Conservation (phyloP, 2,113 vertebrate species). For the Podarcis muralis region DNA sequence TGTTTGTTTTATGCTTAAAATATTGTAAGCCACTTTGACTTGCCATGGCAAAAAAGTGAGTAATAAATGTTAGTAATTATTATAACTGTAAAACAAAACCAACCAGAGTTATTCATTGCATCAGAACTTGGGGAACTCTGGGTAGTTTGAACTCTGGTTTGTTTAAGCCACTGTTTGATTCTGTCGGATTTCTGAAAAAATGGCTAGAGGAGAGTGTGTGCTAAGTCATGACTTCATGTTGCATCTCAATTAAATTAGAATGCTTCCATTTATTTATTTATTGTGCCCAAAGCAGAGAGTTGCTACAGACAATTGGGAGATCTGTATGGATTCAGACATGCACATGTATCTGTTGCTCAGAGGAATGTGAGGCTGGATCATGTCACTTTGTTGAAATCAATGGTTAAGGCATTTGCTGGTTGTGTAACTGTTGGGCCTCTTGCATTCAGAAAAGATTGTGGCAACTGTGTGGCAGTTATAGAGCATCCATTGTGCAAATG, state of each 20-base stretch:
- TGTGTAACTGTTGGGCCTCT: neutral
- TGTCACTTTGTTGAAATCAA: neutral
- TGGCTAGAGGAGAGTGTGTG: too few species aligned
- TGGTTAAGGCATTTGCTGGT: neutral
- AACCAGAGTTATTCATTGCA: too few species aligned
- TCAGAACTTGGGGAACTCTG: too few species aligned
- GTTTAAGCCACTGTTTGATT: too few species aligned
- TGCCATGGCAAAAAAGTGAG: too few species aligned
- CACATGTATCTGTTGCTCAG: neutral
- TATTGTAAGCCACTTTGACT: too few species aligned
- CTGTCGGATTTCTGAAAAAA: too few species aligned
- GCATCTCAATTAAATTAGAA: neutral
- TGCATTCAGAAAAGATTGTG: neutral
- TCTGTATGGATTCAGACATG: neutral
- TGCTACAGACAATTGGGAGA: neutral
- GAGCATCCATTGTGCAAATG: neutral
- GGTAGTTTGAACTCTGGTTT: too few species aligned
- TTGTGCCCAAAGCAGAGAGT: too few species aligned
- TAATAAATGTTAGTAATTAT: too few species aligned
- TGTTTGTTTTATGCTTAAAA: too few species aligned
- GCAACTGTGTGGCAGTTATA: accelerated
- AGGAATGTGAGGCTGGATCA: neutral
- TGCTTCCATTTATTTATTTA: neutral
- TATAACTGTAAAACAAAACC: too few species aligned
- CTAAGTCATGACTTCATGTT: neutral